phyloP scores from a whole-genome alignment of 2,113 vertebrate genomes.

The Galbula dea region DNA sequence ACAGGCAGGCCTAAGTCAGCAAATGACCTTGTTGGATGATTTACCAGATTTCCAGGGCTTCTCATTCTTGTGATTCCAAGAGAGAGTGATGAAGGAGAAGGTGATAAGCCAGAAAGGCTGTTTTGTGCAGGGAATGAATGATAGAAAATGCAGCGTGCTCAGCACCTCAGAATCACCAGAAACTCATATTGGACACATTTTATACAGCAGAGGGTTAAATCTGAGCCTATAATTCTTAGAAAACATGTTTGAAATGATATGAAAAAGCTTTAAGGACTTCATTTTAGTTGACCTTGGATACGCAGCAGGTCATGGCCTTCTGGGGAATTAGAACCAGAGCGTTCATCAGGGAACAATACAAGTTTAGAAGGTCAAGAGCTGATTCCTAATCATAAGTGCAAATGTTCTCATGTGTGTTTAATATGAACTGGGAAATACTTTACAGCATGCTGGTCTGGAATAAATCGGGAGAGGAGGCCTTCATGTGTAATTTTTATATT shows the following conservation, averaged over 20 bases:
- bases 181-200: conserved; percentile 1
- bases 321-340: conserved; percentile 32
- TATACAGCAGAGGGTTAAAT: neutral
- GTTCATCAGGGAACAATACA: conserved; percentile 34
- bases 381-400: conserved; percentile 32
- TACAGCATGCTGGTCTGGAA: conserved; percentile 34
- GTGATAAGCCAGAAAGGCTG: conserved; percentile 13
- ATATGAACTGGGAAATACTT: conserved; percentile 30
- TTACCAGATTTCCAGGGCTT: neutral
- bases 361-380: conserved; percentile 50
- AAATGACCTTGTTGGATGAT: neutral
- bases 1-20: neutral
- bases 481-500: neutral
- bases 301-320: conserved; percentile 35
- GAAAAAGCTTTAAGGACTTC: conserved; percentile 49
- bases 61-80: conserved; percentile 21
- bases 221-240: neutral
- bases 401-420: conserved; percentile 46
- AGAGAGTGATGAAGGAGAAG: neutral
- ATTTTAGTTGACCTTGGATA: conserved; percentile 57
- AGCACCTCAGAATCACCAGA: neutral
- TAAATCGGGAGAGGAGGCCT: neutral
- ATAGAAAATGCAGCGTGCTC: neutral
- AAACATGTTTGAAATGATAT: conserved; percentile 37
- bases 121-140: neutral